A percentile compares a stretch with the other conserved stretches of the same genome.
Conservation (phyloP, 2,797 vertebrate genomes). For the Sylvilagus floridanus region DNA sequence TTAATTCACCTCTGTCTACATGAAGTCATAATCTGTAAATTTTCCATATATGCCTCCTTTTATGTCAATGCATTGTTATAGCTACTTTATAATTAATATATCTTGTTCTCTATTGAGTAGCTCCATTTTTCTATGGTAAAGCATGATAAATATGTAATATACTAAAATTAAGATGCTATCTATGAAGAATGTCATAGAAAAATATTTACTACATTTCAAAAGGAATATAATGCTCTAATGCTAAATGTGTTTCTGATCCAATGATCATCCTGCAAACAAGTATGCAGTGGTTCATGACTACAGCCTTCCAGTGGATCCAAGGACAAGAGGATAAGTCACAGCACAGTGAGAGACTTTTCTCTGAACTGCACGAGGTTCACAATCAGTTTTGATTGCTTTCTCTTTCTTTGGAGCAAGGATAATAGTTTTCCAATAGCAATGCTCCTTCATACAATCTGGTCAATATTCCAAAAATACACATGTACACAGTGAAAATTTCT, state of each 20-base stretch:
- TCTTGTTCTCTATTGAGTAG: neutral
- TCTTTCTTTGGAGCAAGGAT: neutral
- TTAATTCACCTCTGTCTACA: neutral
- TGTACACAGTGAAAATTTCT: too few relatives aligned
- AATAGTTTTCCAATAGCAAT: neutral
- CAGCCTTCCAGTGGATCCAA: rapidly evolving
- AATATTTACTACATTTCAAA: neutral
- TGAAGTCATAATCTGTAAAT: neutral
- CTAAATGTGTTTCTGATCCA: neutral
- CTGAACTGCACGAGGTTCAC: neutral
- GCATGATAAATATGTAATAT: neutral
- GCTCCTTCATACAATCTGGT: neutral
- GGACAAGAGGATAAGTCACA: neutral
- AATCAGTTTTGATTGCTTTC: neutral
- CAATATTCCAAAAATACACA: neutral
- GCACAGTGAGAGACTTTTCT: neutral
- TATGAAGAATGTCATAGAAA: neutral
- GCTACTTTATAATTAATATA: neutral
- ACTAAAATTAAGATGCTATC: neutral
- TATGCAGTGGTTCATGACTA: too few relatives aligned
- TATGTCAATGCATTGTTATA: neutral
- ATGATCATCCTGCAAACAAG: neutral
- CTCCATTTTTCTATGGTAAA: neutral
- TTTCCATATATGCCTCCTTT: neutral
- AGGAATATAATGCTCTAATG: neutral